These are phyloP conservation scores for Drepana falcataria DNA, from an alignment of 2,888 invertebrate genomes.

Conservation along the genomic window DNA sequence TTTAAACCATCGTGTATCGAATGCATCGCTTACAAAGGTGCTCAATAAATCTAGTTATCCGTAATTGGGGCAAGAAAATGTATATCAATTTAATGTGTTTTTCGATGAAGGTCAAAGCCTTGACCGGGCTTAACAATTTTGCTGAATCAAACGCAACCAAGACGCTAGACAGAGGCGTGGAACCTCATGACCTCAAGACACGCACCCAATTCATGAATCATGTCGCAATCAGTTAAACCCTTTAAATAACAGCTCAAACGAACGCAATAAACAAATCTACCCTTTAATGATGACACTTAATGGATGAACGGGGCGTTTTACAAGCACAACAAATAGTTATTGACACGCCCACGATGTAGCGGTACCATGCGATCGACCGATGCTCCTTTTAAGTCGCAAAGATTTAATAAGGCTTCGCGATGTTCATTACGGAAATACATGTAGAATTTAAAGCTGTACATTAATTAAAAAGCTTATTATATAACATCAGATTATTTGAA, in stretches of 20 bases:
- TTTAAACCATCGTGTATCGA: neutral
- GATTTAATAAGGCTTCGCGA: too few relatives aligned
- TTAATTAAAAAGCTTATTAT: too few relatives aligned
- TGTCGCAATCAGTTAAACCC: constrained; percentile 12
- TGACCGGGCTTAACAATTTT: constrained; percentile 20
- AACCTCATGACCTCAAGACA: neutral
- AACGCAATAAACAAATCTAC: neutral
- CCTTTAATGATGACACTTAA: neutral
- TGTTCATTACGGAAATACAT: too few relatives aligned
- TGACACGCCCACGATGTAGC: neutral
- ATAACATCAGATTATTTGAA: too few relatives aligned
- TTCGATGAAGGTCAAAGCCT: constrained; percentile 20
- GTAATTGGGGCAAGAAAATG: constrained; percentile 12
- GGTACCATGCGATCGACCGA: too few relatives aligned
- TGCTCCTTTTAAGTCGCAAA: too few relatives aligned
- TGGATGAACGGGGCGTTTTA: neutral
- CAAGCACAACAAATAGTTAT: neutral
- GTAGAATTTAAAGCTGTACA: too few relatives aligned
- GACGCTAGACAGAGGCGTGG: constrained; percentile 16
- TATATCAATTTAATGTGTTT: constrained; percentile 23
- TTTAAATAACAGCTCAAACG: neutral
- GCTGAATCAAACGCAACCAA: constrained; percentile 7
- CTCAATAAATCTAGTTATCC: constrained; percentile 3
- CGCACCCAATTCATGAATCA: constrained; percentile 16
- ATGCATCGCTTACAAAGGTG: neutral